Percentiles rank a stretch among this genome's conserved stretches.
These are phyloP conservation scores for Lasiurus borealis DNA, from an alignment of 2,113 vertebrate genomes.

Conservation along the genomic window DNA sequence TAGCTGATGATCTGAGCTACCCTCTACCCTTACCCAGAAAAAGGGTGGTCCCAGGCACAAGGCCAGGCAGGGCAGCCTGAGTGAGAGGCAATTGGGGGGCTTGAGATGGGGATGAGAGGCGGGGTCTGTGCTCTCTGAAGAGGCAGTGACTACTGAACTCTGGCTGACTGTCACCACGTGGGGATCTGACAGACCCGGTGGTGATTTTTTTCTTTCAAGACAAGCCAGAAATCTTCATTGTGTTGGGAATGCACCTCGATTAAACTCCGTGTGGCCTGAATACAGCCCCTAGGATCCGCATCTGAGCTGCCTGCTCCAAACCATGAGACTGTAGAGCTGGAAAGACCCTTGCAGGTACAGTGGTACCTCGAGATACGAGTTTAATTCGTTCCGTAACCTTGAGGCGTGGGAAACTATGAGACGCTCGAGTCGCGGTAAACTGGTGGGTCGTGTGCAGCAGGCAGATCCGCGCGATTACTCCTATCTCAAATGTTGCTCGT, in stretches of 20 bases:
- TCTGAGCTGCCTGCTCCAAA: background rate
- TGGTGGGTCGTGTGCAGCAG: too few relatives aligned
- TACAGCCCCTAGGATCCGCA: too few relatives aligned
- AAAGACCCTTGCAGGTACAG: background rate
- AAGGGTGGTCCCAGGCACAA: background rate
- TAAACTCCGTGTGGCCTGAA: background rate
- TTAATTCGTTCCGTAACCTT: too few relatives aligned
- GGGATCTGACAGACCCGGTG: background rate
- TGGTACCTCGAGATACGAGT: too few relatives aligned
- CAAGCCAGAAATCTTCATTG: background rate
- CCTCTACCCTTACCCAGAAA: background rate
- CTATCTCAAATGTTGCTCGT: too few relatives aligned
- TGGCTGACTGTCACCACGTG: rapidly evolving
- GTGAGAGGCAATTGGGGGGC: background rate
- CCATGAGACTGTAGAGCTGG: background rate
- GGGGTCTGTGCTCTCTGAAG: background rate
- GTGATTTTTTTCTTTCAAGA: background rate
- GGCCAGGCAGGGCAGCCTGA: background rate
- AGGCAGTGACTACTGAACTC: background rate
- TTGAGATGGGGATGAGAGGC: background rate
- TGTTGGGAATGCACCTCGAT: background rate
- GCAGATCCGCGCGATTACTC: too few relatives aligned
- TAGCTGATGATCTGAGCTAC: background rate
- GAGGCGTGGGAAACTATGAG: too few relatives aligned
- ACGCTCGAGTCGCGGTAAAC: too few relatives aligned